Percentiles rank a stretch among this genome's conserved stretches.
These are phyloP conservation scores for Uloborus diversus DNA, from an alignment of 1,140 invertebrate genomes.

Conservation along the genomic window DNA sequence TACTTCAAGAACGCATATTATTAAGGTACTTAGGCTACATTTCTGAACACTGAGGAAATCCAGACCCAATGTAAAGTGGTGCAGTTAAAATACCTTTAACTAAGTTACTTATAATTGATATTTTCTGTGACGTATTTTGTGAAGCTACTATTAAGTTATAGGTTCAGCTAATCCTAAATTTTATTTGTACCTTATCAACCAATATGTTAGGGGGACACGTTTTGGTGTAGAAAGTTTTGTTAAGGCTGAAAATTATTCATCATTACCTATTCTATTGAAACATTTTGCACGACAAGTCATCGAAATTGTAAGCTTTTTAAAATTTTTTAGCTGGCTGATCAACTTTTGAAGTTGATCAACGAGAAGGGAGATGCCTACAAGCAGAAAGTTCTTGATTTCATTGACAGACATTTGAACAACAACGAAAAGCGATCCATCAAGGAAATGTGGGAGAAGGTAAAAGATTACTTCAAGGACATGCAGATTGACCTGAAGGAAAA, in stretches of 20 bases:
- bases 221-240: background rate
- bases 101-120: too few relatives aligned
- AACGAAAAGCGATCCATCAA: constrained; percentile 13
- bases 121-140: too few relatives aligned
- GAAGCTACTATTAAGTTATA: background rate
- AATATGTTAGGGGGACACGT: background rate
- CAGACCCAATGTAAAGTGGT: too few relatives aligned
- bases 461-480: constrained; percentile 56
- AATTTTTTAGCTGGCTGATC: constrained; percentile 24
- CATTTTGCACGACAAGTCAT: background rate
- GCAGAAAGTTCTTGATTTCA: constrained; percentile 32
- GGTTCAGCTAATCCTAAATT: background rate
- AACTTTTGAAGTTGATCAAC: constrained; percentile 23
- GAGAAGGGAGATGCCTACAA: constrained; percentile 33
- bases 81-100: too few relatives aligned
- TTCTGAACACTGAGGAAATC: too few relatives aligned
- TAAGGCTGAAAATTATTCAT: background rate
- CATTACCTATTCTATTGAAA: background rate
- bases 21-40: too few relatives aligned
- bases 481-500: constrained; percentile 46
- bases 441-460: constrained; percentile 50
- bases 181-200: background rate
- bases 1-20: too few relatives aligned
- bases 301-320: background rate
- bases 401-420: constrained; percentile 38